Conservation (phyloP, 1,140 invertebrate genomes). For the Drosophila nannoptera region DNA sequence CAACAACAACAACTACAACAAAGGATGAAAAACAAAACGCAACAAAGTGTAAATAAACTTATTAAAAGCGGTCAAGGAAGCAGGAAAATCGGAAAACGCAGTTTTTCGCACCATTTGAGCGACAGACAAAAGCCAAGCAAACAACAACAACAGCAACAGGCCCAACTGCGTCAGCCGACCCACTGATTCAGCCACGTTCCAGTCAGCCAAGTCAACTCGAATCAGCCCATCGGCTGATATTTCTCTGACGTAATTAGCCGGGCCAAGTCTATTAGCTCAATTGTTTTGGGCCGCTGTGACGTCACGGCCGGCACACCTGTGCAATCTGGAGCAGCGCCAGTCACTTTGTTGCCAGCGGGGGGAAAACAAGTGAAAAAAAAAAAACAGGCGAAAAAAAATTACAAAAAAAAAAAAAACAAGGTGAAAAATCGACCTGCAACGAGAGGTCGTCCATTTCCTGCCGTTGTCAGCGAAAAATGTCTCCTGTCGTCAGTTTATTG, state of each 20-base stretch:
- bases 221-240: too few relatives aligned
- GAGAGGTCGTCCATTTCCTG: too few relatives aligned
- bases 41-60: constrained; percentile 75
- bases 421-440: too few relatives aligned
- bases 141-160: constrained; percentile 36
- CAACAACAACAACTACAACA: too few relatives aligned
- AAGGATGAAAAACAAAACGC: constrained; percentile 40
- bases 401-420: too few relatives aligned
- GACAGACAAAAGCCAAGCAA: constrained; percentile 33
- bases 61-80: constrained; percentile 55
- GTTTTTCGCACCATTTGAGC: constrained; percentile 70
- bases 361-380: too few relatives aligned
- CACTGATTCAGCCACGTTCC: too few relatives aligned
- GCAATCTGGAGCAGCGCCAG: constrained; percentile 45
- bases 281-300: constrained; percentile 54
- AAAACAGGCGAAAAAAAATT: too few relatives aligned
- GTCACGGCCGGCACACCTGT: constrained; percentile 57
- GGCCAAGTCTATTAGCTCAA: constrained; percentile 40
- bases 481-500: constrained; percentile 47
- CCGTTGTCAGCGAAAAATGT: constrained; percentile 47
- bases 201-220: constrained; percentile 1
- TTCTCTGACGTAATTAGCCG: constrained; percentile 52
- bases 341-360: too few relatives aligned
- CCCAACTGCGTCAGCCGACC: not conserved
- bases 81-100: constrained; percentile 56